Base-by-base conservation (phyloP, 2,888 invertebrate species). In the Scrobipalpa atriplicella region DNA sequence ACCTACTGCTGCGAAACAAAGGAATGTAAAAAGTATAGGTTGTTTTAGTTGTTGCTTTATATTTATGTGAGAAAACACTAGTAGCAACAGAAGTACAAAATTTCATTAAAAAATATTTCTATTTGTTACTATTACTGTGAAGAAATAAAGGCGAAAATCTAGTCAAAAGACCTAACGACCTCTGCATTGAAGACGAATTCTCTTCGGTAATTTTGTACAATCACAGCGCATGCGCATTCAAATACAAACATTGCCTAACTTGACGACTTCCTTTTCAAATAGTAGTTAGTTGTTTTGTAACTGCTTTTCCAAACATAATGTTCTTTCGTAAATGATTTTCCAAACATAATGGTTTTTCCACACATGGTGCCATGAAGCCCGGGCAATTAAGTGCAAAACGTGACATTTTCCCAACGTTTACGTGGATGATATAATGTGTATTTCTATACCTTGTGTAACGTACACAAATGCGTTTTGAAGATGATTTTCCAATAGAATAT, bases 331-430 rank as follows among this genome's bases (percentile, higher is more conserved):
- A 38, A 62, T 51, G 62, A 47, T 51, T 62, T 62, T 47, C 51
- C 62, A 18, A 47, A n/a, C 62, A 51, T 62, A 47, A 51, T 62
- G 62, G n/a, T 29, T 62, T 51, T 47, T 47, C 62, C 62, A 51
- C 62, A 51, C 21, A 36, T 62, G 29, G 47, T 51, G 29, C 13
- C 18, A 38, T 5, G n/a, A 58, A n/a, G 10, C n/a, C 10, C 38
- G 16, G 36, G 10, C 58, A 58, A 36, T 58, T 38, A 58, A 38
- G 58, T 58, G 58, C 58, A 58, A 58, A 38, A 36, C 47, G 21
- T 21, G 52, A 52, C 54, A 13, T 56, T 56, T 56, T 21, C 54
- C 21, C 21, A 21, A 56, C 13, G 21, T 6, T 56, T 56, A 56
- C 21, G 54, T 56, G 21, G 9, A 54, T 19, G 21, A 21, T 9